Base-by-base conservation (phyloP, 2,113 vertebrate genomes). In the Gulo gulo region DNA sequence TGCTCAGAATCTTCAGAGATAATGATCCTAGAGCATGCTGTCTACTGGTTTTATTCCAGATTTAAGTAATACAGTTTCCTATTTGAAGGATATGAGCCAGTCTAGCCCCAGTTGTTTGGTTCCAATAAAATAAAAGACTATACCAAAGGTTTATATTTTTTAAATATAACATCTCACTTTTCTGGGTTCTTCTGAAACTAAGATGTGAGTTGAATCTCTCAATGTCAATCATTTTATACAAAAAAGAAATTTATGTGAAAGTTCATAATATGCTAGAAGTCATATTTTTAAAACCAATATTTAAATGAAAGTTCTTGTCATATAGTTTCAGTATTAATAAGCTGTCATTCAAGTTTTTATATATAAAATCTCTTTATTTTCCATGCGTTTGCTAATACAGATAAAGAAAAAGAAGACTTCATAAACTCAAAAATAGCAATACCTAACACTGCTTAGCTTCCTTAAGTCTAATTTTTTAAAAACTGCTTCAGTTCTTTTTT, bases 401-500 rank as follows among this genome's bases (percentile, higher is more conserved):
- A 71, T 21, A 88, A 87, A 89, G 29, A 61, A 71, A 63, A 87
- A 52, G 36, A 95, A 89, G 3, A 7, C 34, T 69, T 84, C 59
- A 18, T 47, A 63, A 84, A 73, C 20, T 16, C 34, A 47, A 50
- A 94, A 90, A 24, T 4, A 24, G 12, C 79, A 65, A 82, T 71
- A 59, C 5, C n/a, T 61, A 45, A 93, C 83, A 63, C 42, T 76
- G 2, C 23, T 55, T 55, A 85, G 16, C 15, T 89, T 96, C 26
- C 59, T 88, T 90, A 79, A 34, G 63, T 90, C 21, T 91, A 8
- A 65, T 80, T 96, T 96, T 93, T 79, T 24, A 29, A 84, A 84
- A 86, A 39, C 63, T 74, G 1, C 1, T 39, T 39, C 4, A 2
- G 5, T 23, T 61, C 6, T 42, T 92, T 63, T 45, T 36, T n/a